Evolutionary conservation across 2,113 vertebrate genomes (phyloP), one percentile per base, ranked within the genome.

Genomic region (Scytalopus superciliaris): DNA sequence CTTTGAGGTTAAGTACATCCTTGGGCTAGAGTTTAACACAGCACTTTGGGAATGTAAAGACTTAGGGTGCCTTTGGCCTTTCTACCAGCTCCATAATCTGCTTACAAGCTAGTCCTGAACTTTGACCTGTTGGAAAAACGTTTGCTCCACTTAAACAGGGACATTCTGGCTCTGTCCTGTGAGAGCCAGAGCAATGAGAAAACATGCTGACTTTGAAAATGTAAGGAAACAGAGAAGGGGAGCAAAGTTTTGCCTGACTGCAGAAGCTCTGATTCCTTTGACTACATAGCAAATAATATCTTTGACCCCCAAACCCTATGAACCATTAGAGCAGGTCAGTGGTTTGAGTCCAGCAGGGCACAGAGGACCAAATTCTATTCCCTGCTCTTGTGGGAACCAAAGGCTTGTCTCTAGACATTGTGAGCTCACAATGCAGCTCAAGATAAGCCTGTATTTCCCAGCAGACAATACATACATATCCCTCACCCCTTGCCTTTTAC

Each of bases 1-100:
- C 94, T 84, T 12, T n/a, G 90, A 76, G 95, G 94, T 97, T 95
- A 98, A 98, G 96, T 97, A 97, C 84, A 94, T 90, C 70, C 96
- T 92, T 97, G 91, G 93, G 93, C 96, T 93, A 94, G 39, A 63
- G 89, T 91, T 90, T 95, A 97, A 94, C 93, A 86, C 74, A 96
- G 83, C 83, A 85, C 95, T 96, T 96, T 40, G 70, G 93, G 96
- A 96, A 97, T 96, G 93, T 97, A 95, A 95, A 94, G 87, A 64
- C 85, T 95, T 87, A 96, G 84, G 67, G 50, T 95, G 85, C 79
- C 66, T 85, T 86, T 97, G 97, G 76, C 97, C 94, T 97, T 95
- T 96, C 93, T 87, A 33, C 76, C 87, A 79, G 75, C 85, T 90
- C 85, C 94, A 75, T 97, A 92, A 96, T 97, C 97, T 93, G 67